Conservation (phyloP, 2,113 vertebrate genomes). For the Menidia beryllina region DNA sequence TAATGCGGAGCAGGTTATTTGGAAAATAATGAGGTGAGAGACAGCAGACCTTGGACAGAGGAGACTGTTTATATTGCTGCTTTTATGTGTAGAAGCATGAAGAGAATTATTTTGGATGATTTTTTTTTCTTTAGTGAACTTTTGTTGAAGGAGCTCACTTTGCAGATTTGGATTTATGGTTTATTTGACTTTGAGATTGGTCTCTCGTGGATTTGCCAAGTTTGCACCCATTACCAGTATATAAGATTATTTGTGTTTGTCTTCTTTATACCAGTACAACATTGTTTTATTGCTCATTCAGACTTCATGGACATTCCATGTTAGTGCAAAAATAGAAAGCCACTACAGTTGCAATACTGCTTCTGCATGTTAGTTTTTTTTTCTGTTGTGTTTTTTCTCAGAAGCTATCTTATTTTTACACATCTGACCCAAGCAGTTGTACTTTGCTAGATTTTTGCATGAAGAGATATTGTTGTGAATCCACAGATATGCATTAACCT, state of each 20-base stretch:
- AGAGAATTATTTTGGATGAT: conserved; percentile 81
- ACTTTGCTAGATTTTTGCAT: conserved; percentile 42
- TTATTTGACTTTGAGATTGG: conserved; percentile 74
- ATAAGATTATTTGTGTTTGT: conserved; percentile 64
- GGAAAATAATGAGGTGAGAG: conserved; percentile 42
- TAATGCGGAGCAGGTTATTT: conserved; percentile 47
- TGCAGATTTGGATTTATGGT: conserved; percentile 77
- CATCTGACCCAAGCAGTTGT: conserved; percentile 20
- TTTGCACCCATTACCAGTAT: conserved; percentile 84
- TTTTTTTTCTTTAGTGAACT: conserved; percentile 77
- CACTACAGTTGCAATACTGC: conserved; percentile 57
- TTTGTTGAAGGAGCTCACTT: conserved; percentile 84
- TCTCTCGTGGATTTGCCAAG: conserved; percentile 80
- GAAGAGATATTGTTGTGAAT: conserved; percentile 31
- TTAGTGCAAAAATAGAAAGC: conserved; percentile 63
- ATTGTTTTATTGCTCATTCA: conserved; percentile 66
- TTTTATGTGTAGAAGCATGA: conserved; percentile 84
- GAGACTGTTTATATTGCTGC: conserved; percentile 77
- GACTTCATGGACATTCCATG: conserved; percentile 58
- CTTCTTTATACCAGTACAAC: conserved; percentile 65
- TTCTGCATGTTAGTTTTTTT: conserved; percentile 50
- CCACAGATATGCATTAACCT: conserved; percentile 26
- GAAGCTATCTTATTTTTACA: conserved; percentile 48
- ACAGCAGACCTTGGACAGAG: conserved; percentile 67
- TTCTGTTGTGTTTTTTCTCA: conserved; percentile 4